Conservation (phyloP, 2,888 invertebrate species). For the Ceriagrion tenellum region DNA sequence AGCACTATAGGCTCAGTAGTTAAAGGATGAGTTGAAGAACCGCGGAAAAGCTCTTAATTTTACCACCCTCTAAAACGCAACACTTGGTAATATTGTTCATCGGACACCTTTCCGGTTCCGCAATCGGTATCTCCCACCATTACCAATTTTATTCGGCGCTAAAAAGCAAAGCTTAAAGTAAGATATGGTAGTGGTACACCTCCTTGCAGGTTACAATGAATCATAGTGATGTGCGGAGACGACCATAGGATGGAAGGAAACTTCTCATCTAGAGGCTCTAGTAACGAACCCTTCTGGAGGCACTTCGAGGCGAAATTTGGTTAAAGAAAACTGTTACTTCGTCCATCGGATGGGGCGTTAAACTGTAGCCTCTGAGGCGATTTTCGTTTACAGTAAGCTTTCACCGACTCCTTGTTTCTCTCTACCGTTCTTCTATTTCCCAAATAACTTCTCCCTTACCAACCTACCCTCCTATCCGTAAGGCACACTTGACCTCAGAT, state of each 20-base stretch:
- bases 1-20: neutral
- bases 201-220: neutral
- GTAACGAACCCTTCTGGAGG: too few species aligned
- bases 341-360: too few species aligned
- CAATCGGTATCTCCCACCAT: neutral
- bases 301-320: too few species aligned
- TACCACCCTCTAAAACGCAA: neutral
- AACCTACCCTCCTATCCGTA: too few species aligned
- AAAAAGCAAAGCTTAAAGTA: neutral
- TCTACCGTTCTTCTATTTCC: too few species aligned
- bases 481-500: too few species aligned
- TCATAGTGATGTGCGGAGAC: neutral
- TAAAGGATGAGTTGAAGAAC: neutral
- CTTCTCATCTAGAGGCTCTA: neutral
- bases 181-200: neutral
- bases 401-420: too few species aligned
- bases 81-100: neutral
- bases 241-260: neutral
- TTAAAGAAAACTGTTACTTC: too few species aligned
- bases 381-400: too few species aligned
- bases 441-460: too few species aligned
- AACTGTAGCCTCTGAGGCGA: too few species aligned
- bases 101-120: neutral
- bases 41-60: neutral
- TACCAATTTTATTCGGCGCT: neutral